Conservation (phyloP, 2,797 vertebrate genomes). For the Macropus fuliginosus region DNA sequence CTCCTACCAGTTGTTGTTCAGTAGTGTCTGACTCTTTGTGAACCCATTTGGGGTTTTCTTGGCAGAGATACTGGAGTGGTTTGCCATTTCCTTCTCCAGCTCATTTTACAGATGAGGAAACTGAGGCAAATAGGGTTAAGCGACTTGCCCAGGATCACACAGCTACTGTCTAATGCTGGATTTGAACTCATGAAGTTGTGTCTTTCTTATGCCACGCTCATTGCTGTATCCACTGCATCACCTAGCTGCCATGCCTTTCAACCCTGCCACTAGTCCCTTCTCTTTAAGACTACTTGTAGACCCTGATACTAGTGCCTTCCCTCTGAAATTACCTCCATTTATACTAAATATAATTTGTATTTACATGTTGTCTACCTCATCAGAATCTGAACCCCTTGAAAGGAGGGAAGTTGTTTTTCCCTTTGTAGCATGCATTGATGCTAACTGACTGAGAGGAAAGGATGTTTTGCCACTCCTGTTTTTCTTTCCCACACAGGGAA, state of each 20-base stretch:
- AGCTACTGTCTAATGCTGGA: neutral
- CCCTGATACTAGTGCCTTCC: neutral
- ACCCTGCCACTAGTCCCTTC: neutral
- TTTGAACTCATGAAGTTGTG: neutral
- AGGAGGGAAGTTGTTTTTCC: neutral
- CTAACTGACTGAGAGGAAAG: neutral
- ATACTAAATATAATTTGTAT: neutral
- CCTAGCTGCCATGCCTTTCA: neutral
- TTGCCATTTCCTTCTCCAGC: neutral
- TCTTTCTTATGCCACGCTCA: neutral
- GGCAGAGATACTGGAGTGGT: neutral
- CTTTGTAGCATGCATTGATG: neutral
- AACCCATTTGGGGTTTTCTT: neutral
- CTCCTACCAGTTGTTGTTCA: neutral
- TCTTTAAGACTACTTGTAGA: neutral
- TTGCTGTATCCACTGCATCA: neutral
- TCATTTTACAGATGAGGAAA: neutral
- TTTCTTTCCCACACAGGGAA: constrained; percentile 27
- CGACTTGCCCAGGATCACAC: neutral
- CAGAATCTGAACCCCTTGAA: neutral
- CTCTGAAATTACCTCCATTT: neutral
- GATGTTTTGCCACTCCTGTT: neutral
- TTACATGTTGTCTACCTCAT: neutral
- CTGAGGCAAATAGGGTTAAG: neutral
- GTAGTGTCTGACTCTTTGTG: neutral